phyloP scores from a whole-genome alignment of 2,113 vertebrate species.

The chimpanzee (Pan troglodytes) region NHGRI_mPanTro3-v2.1_pri NC_072404.2:27600001-27600500 shows the following conservation, averaged over 20 bases:
- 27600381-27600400: constrained; percentile 62
- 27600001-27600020: neutral
- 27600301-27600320: constrained; percentile 40
- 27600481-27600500: constrained; percentile 59
- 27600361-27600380: constrained; percentile 53
- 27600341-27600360: constrained; percentile 60
- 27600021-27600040: neutral
- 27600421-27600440: constrained; percentile 66
- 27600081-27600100: neutral
- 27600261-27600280: constrained; percentile 15
- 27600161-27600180: neutral
- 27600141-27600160: neutral
- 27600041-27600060: neutral
- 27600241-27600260: neutral
- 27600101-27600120: neutral
- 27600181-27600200: constrained; percentile 1
- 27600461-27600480: constrained; percentile 65
- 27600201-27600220: neutral
- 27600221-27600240: neutral
- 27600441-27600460: constrained; percentile 64
- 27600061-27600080: neutral
- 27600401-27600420: constrained; percentile 43
- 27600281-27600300: constrained; percentile 33
- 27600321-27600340: constrained; percentile 39
- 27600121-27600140: fast-evolving